These are phyloP conservation scores for Monopis laevigella DNA, from an alignment of 2,888 invertebrate species.

Conservation along the genomic window DNA sequence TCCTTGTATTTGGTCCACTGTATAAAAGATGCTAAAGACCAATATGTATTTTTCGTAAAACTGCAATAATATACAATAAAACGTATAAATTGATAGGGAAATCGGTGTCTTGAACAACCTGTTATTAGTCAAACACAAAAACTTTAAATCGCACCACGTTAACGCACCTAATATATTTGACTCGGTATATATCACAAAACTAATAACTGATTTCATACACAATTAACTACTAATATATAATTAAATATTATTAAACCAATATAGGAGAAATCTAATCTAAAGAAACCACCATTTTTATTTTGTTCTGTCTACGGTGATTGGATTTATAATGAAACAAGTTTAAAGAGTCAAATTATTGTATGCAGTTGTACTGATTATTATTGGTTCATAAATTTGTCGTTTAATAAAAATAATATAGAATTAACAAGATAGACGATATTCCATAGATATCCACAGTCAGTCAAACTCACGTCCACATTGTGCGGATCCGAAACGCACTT, in stretches of 20 bases:
- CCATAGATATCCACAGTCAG: too few relatives aligned
- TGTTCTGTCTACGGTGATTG: conserved; percentile 29
- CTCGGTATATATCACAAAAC: conserved; percentile 3
- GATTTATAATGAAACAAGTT: not conserved
- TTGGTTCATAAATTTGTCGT: too few relatives aligned
- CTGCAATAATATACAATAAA: too few relatives aligned
- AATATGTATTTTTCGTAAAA: too few relatives aligned
- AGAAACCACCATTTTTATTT: conserved; percentile 65
- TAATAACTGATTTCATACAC: not conserved
- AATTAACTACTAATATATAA: conserved; percentile 1
- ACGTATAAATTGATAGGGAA: conserved; percentile 42
- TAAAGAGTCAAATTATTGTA: too few relatives aligned
- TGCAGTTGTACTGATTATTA: too few relatives aligned
- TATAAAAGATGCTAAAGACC: not conserved
- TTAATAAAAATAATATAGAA: too few relatives aligned
- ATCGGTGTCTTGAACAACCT: conserved; percentile 65
- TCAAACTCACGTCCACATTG: too few relatives aligned
- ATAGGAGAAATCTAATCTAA: conserved; percentile 40
- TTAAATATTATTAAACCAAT: conserved; percentile 1
- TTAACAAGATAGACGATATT: too few relatives aligned
- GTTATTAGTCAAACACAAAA: conserved; percentile 61
- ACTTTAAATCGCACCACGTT: conserved; percentile 44
- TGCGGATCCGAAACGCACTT: too few relatives aligned
- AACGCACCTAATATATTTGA: conserved; percentile 29
- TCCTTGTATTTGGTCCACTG: not conserved